Conservation (phyloP, 1,140 invertebrate species). For the Lamellibrachia luymesi region DNA sequence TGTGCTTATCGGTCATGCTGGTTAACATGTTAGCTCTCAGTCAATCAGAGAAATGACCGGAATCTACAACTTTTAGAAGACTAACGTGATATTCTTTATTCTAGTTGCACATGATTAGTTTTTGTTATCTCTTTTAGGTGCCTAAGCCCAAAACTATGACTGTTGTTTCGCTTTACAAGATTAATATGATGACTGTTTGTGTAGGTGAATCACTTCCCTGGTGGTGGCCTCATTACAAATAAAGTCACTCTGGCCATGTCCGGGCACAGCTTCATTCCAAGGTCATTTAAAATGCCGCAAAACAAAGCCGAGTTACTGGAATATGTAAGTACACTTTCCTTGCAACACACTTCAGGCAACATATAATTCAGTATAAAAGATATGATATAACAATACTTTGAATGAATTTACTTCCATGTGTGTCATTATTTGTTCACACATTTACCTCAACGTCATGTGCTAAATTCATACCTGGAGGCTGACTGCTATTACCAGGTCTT, state of each 20-base stretch:
- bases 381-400: not conserved
- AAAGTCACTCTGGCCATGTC: conserved; percentile 1
- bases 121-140: too few relatives aligned
- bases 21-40: too few relatives aligned
- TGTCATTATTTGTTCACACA: not conserved
- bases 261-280: conserved; percentile 13
- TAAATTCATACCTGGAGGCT: not conserved
- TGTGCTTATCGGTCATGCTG: too few relatives aligned
- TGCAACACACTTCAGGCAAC: not conserved
- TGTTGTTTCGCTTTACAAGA: not conserved
- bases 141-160: too few relatives aligned
- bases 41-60: too few relatives aligned
- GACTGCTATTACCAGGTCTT: not conserved
- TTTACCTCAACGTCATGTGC: not conserved
- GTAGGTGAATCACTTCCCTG: conserved; percentile 21
- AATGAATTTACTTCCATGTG: not conserved
- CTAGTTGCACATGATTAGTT: too few relatives aligned
- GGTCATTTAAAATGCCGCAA: conserved; percentile 9
- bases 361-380: not conserved
- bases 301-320: conserved; percentile 3
- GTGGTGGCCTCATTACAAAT: not conserved
- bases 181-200: not conserved
- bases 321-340: conserved; percentile 11
- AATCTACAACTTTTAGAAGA: too few relatives aligned
- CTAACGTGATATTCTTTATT: too few relatives aligned